Base-by-base conservation (phyloP, 2,797 vertebrate species). In the Thaleichthys pacificus region DNA sequence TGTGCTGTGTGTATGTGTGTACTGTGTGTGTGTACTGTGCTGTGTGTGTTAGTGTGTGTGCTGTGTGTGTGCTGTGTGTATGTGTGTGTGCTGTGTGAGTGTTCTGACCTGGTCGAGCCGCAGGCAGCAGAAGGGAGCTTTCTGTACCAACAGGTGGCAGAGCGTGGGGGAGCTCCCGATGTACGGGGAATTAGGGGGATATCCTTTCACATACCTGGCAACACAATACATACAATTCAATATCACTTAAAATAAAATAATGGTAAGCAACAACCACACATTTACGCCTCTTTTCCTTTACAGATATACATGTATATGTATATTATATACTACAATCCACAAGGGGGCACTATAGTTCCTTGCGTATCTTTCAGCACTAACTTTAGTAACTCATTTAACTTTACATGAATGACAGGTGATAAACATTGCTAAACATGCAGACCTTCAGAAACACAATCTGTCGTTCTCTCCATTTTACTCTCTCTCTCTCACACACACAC, bases 181-280 rank as follows among this genome's bases (percentile, higher is more conserved):
- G 90, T 99, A 98, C 11, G 97, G 97, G 0, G 97, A 98, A 86
- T 97, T 99, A 0, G 97, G 97, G 11, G 97, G 97, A 75, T 99
- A 99, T 32, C 97, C 97, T 85, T 97, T 99, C 85, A 99, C 94
- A 0, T 96, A 99, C 80, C 97, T 99, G 77, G 56, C 21, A 61
- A 61, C 58, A 61, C 58, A 61, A 61, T 14, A 56, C 19, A 54
- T 8, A 61, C 21, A 22, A 56, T n/a, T 56, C 11, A 47, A 66
- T 49, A 58, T 58, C 14, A 22, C 56, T 22, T 66, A 2, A 56
- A 6, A 58, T n/a, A n/a, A 58, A 19, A n/a, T 19, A 21, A 19
- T 19, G 17, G n/a, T 11, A 57, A 19, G 6, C 17, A 57, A 22
- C 19, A 58, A 58, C 2, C n/a, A 22, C 19, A 11, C 19, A 8